Percentiles rank a stretch among this genome's conserved stretches.
Evolutionary conservation across 2,888 invertebrate species (phyloP).

Genomic region (Luperina nickerlii): DNA sequence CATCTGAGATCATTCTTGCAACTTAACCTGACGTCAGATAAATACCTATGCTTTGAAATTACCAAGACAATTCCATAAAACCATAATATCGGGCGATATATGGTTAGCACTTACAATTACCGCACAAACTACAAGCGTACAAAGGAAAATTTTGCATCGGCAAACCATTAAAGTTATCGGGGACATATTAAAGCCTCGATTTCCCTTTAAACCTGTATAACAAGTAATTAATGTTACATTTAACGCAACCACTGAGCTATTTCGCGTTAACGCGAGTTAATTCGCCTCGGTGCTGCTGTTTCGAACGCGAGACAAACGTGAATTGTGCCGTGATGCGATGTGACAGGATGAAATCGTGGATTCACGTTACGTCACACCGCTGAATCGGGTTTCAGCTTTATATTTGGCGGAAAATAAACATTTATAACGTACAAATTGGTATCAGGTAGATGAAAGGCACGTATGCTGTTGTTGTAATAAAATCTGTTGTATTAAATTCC

Average conservation of each 20-base stretch:
- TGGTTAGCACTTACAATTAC: slow-evolving; percentile 23
- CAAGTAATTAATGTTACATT: slow-evolving; percentile 69
- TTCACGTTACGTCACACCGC: slow-evolving; percentile 26
- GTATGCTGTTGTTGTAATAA: neutral
- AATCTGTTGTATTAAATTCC: neutral
- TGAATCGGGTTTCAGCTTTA: slow-evolving; percentile 22
- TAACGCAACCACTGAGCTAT: slow-evolving; percentile 59
- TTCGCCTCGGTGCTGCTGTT: slow-evolving; percentile 46
- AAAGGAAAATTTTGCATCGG: slow-evolving; percentile 54
- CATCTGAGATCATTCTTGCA: neutral
- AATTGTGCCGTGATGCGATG: slow-evolving; percentile 44
- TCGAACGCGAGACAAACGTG: slow-evolving; percentile 42
- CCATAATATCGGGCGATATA: neutral
- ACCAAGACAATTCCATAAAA: slow-evolving; percentile 2
- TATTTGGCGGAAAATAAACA: slow-evolving; percentile 18
- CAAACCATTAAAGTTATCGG: slow-evolving; percentile 62
- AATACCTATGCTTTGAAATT: neutral
- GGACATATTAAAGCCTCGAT: slow-evolving; percentile 57
- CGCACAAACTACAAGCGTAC: slow-evolving; percentile 34
- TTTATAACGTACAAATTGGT: neutral
- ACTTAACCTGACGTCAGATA: neutral
- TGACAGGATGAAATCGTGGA: slow-evolving; percentile 46
- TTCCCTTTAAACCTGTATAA: slow-evolving; percentile 57
- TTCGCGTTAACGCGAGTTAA: slow-evolving; percentile 62
- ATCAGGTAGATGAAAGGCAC: neutral